Evolutionary conservation across 2,888 invertebrate species (phyloP), one percentile per base, ranked within the genome.

Genomic region (Eupeodes luniger): DNA sequence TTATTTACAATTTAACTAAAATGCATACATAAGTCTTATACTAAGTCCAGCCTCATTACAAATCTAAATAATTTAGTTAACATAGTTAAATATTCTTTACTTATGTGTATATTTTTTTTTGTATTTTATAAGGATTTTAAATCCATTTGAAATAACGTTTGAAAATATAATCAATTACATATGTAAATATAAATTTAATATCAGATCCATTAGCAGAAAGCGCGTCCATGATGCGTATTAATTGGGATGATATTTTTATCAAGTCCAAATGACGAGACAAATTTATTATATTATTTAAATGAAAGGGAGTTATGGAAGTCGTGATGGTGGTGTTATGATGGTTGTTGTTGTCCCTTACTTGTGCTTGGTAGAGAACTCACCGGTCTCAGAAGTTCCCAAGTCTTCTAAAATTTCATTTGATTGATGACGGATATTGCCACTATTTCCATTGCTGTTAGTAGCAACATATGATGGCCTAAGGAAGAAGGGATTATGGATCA

Each of bases 361-460:
- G 67, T 44, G 27, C 81, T 78, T 91, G 89, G 90, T 90, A 90
- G 77, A 91, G 77, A 83, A 80, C 40, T 89, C 85, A 61, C 49
- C 40, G 19, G 76, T 72, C 59, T 82, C 80, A 27, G 81, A 81
- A 66, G 86, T 85, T 89, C 90, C 91, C 47, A 92, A 86, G 49
- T 92, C 92, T 67, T 92, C 93, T 57, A 91, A 91, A 47, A 92
- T 90, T 83, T 93, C 93, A 79, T 89, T 92, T 89, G 92, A 92
- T 91, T 92, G 93, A 91, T 92, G 93, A 90, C 90, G 86, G 62
- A 84, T 74, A 66, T 61, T 72, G 83, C 76, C 82, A 69, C 90
- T 91, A 19, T 91, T 91, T 66, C 67, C 67, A 40, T 89, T 90
- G 62, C 81, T 90, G 40, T 9, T 40, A 44, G 67, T 86, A 36